A percentile compares a stretch with the other conserved stretches of the same genome.
These are phyloP conservation scores for Erinaceus europaeus DNA, from an alignment of 2,113 vertebrate genomes.

Conservation along the genomic window DNA sequence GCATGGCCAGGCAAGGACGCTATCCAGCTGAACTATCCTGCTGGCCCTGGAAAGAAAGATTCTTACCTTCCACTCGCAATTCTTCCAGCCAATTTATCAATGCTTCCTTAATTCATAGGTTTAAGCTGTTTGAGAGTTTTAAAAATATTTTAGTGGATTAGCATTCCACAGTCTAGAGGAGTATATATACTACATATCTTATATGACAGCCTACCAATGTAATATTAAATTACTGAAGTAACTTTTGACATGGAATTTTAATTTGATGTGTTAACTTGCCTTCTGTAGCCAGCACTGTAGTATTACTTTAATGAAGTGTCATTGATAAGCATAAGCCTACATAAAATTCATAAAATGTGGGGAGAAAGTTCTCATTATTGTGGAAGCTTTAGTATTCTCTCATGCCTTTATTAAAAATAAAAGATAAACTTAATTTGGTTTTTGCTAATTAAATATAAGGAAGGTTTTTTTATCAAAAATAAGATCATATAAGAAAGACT, in stretches of 20 bases:
- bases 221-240: slow-evolving; percentile 32
- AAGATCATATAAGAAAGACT: slow-evolving; percentile 20
- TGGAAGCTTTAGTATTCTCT: slow-evolving; percentile 52
- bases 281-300: not conserved
- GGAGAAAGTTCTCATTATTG: slow-evolving; percentile 33
- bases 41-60: too few species aligned
- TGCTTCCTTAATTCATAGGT: not conserved
- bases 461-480: slow-evolving; percentile 44
- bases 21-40: too few species aligned
- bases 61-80: not conserved
- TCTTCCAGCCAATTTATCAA: not conserved
- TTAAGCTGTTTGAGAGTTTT: slow-evolving; percentile 12
- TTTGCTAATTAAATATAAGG: slow-evolving; percentile 64
- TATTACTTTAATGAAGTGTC: slow-evolving; percentile 62
- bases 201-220: not conserved
- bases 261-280: slow-evolving; percentile 56
- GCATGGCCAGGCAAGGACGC: too few species aligned
- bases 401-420: slow-evolving; percentile 59
- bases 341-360: slow-evolving; percentile 45
- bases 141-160: slow-evolving; percentile 15
- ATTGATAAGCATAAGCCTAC: slow-evolving; percentile 6
- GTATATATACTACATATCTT: not conserved
- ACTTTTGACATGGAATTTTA: slow-evolving; percentile 40
- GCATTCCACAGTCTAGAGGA: not conserved
- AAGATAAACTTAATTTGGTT: slow-evolving; percentile 65